Percentiles rank a stretch among this genome's conserved stretches.
Conservation (phyloP, 2,888 invertebrate genomes). For the Chironomus tentans region DNA sequence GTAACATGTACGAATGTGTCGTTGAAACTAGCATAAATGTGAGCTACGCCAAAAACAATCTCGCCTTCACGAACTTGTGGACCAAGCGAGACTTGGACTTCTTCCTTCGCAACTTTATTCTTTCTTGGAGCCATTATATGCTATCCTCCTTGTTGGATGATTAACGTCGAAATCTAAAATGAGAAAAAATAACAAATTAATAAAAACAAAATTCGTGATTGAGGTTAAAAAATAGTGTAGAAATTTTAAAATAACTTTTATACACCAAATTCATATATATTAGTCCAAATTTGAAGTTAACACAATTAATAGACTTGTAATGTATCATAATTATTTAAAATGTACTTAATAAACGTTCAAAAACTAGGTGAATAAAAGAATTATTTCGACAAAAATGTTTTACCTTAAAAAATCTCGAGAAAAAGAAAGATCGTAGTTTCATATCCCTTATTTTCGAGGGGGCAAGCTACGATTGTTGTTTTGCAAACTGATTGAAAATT, state of each 20-base stretch:
- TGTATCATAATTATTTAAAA: too few species aligned
- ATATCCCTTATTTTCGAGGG: too few species aligned
- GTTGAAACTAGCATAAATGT: slow-evolving; percentile 99
- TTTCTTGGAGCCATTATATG: slow-evolving; percentile 87
- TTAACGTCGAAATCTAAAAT: slow-evolving; percentile 8
- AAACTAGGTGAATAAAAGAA: too few species aligned
- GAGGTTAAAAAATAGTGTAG: neutral
- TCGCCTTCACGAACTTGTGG: slow-evolving; percentile 96
- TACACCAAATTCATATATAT: neutral
- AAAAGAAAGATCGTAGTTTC: too few species aligned
- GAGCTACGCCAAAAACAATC: slow-evolving; percentile 96
- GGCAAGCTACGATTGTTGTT: neutral
- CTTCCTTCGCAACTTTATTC: slow-evolving; percentile 94
- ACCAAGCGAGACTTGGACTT: slow-evolving; percentile 90
- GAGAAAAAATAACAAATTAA: neutral
- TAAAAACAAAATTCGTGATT: neutral
- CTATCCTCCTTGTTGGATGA: neutral
- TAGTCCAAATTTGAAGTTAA: too few species aligned
- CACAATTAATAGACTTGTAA: too few species aligned
- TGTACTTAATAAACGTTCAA: too few species aligned
- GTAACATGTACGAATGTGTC: slow-evolving; percentile 99
- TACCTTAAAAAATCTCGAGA: too few species aligned
- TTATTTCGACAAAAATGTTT: too few species aligned
- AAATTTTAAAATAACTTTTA: too few species aligned
- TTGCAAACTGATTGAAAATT: neutral